These are phyloP conservation scores for Megalurothrips usitatus DNA, from an alignment of 2,888 invertebrate species.

Conservation along the genomic window DNA sequence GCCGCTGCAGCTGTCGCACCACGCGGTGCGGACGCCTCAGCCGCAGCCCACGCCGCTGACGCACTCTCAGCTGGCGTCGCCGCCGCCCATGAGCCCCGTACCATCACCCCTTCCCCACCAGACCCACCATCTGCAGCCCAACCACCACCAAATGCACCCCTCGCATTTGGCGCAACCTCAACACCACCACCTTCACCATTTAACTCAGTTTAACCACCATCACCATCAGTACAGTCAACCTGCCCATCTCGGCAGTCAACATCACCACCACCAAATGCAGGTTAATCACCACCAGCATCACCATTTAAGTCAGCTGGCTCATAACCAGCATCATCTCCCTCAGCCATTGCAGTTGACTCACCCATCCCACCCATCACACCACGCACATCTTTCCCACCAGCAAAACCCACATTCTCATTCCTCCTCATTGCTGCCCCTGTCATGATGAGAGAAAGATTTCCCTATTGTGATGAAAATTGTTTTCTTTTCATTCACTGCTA, in stretches of 20 bases:
- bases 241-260: conserved; percentile 8
- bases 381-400: conserved; percentile 7
- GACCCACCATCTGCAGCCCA: neutral
- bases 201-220: conserved; percentile 6
- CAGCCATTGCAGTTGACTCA: neutral
- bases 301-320: conserved; percentile 5
- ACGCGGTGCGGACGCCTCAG: neutral
- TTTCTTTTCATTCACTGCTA: conserved; percentile 20
- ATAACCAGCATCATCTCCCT: neutral
- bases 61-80: neutral
- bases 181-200: neutral
- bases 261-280: conserved; percentile 22
- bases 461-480: neutral
- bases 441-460: neutral
- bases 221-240: conserved; percentile 15
- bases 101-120: conserved; percentile 13
- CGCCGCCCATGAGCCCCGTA: neutral
- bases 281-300: conserved; percentile 14
- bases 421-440: neutral
- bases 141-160: conserved; percentile 9
- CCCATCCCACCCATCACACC: conserved; percentile 14
- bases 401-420: conserved; percentile 12
- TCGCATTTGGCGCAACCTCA: neutral
- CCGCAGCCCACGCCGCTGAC: neutral
- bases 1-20: neutral